Conservation (phyloP, 2,888 invertebrate species). For the Cetonia aurata region DNA sequence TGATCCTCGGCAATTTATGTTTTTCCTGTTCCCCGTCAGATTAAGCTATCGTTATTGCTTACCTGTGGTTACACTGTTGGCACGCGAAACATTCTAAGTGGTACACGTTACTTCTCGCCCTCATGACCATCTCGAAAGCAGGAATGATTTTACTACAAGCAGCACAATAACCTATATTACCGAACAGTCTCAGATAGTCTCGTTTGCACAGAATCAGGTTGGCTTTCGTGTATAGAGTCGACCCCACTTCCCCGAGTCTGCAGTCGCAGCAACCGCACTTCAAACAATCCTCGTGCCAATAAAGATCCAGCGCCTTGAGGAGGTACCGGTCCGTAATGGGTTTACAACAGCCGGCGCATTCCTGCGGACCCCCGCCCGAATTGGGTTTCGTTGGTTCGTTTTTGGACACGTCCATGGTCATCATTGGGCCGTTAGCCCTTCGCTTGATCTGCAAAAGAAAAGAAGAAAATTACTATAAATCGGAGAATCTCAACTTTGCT, state of each 20-base stretch:
- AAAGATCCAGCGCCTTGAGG: constrained; percentile 88
- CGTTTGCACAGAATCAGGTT: constrained; percentile 92
- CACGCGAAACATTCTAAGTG: constrained; percentile 98
- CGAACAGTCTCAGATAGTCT: constrained; percentile 94
- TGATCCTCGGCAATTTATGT: too few relatives aligned
- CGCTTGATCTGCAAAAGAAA: constrained; percentile 62
- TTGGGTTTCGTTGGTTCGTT: constrained; percentile 69
- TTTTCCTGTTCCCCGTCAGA: too few relatives aligned
- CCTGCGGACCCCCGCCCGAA: constrained; percentile 66
- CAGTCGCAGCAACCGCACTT: constrained; percentile 95
- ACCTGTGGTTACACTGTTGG: constrained; percentile 99
- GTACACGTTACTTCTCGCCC: constrained; percentile 96
- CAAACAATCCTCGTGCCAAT: constrained; percentile 95
- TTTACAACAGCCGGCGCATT: constrained; percentile 89
- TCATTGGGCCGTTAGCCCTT: constrained; percentile 70
- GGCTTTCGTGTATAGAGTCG: constrained; percentile 90
- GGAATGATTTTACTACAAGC: constrained; percentile 98
- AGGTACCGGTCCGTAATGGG: constrained; percentile 86
- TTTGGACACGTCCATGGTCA: constrained; percentile 92
- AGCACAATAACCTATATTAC: constrained; percentile 95
- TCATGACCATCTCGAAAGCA: constrained; percentile 99
- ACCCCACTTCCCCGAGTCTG: constrained; percentile 92
- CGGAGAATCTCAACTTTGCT: not conserved
- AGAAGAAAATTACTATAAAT: not conserved
- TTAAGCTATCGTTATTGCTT: constrained; percentile 43